Base-by-base conservation (phyloP, 2,888 invertebrate genomes). In the Nomada flava region DNA sequence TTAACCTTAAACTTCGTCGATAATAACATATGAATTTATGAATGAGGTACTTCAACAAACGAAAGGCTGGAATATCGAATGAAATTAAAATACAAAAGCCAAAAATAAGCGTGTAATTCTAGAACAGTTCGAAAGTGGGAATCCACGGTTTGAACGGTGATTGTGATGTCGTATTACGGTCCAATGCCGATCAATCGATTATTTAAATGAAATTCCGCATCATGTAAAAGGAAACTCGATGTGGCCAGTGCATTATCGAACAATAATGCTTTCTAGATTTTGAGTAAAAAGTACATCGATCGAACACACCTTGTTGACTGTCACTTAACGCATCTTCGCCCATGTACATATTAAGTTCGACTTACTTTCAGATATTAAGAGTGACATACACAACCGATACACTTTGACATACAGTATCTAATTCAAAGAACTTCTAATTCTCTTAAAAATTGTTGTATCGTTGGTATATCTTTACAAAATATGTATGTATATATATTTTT, bases 271-370 rank as follows among this genome's bases (percentile, higher is more conserved):
- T 47, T 13, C 13, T 47, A 15, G 47, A 47, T 15, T 47, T 47
- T 47, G 13, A 36, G 36, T 36, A 7, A 47, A 47, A 47, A 47
- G 47, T 13, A 65, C 60, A 64, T 71, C 57, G 62, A 84, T 78
- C 57, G 76, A 78, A 82, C 79, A 73, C 81, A 69, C 79, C 76
- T 84, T 77, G 76, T 74, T 79, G 65, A 79, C 75, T 82, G 72
- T 84, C 84, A 76, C 74, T 80, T 72, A 69, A 50, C 60, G 62
- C 74, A 84, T 80, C 65, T 64, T 55, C 47, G 42, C 23, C 52
- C 15, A 23, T 23, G 13, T 44, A 20, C 42, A n/a, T 52, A 18
- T 15, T 9, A 29, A 53, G 52, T 69, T 67, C 73, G 71, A 67
- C 70, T 72, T 64, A 50, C 20, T 82, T 64, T 67, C 50, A 15